Evolutionary conservation across 2,888 invertebrate genomes (phyloP), one percentile per base, ranked within the genome.

Genomic region (Perithous albicinctus): DNA sequence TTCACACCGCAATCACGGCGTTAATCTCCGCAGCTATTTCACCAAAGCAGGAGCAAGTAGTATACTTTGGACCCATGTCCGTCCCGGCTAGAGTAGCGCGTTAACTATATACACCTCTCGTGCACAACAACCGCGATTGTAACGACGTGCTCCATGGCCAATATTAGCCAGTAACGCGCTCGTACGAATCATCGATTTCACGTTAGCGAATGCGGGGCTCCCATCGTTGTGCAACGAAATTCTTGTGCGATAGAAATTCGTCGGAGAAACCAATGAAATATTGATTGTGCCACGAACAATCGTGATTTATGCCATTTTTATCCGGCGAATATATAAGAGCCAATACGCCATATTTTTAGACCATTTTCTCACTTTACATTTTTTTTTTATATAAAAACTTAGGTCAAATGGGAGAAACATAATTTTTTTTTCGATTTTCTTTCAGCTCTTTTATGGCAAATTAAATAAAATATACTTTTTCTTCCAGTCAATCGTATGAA

Each of bases 151-250:
- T 48, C 20, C 48, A 70, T 59, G 78, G 74, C 59, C 70, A 61
- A 78, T 82, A 78, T 75, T 75, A 82, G 70, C 67, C 61, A 61
- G 74, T 70, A 78, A 72, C 70, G 70, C 48, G 64, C 67, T 73
- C 78, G 66, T 72, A n/a, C 78, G 76, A 81, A 81, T 75, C 66
- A 81, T 84, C 79, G 82, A 84, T 82, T 84, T 78, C 69, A 64
- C 82, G 76, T 84, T 82, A 77, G 43, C 35, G 66, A 78, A 79
- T 76, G 67, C n/a, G n/a, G n/a, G n/a, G n/a, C 73, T 26, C 59
- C 46, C 29, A n/a, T n/a, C 51, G 63, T 56, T 73, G 64, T 59
- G 43, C 15, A 43, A 51, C 51, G 32, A 46, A 46, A 48, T 41
- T 48, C 48, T 59, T 41, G 59, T 26, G 23, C 38, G 59, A 67